Evolutionary conservation across 2,888 invertebrate genomes (phyloP).

Genomic region (Drosophila recens): DNA sequence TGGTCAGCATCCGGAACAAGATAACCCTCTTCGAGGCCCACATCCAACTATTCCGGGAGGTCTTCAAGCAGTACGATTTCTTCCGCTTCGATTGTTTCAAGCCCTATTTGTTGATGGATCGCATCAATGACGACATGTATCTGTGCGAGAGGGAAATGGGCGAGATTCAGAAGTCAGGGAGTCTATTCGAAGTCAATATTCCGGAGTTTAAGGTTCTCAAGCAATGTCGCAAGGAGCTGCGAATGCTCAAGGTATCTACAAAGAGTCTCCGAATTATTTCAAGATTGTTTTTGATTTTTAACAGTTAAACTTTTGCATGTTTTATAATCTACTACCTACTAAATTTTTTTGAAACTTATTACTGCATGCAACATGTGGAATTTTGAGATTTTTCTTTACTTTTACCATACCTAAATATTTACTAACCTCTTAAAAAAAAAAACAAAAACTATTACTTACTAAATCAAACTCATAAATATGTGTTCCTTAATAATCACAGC

Average conservation of each 20-base stretch:
- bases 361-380: conserved; percentile 76
- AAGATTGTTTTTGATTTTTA: background rate
- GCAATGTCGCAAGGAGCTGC: conserved; percentile 95
- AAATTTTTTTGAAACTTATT: conserved; percentile 56
- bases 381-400: conserved; percentile 63
- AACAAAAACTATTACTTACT: background rate
- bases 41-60: conserved; percentile 94
- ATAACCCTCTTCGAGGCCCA: conserved; percentile 94
- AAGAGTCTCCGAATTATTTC: conserved; percentile 1
- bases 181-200: conserved; percentile 96
- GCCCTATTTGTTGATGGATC: conserved; percentile 91
- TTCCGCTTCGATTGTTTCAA: conserved; percentile 91
- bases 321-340: conserved; percentile 54
- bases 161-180: conserved; percentile 94
- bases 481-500: conserved; percentile 86
- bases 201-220: conserved; percentile 97
- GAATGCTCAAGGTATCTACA: conserved; percentile 91
- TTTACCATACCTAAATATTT: conserved; percentile 37
- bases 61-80: conserved; percentile 92
- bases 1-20: conserved; percentile 94
- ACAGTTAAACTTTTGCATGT: conserved; percentile 57
- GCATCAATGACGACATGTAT: conserved; percentile 91
- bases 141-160: conserved; percentile 94
- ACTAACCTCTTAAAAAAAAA: conserved; percentile 37
- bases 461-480: conserved; percentile 1